These are phyloP conservation scores for Orthosia incerta DNA, from an alignment of 2,888 invertebrate species.

Conservation along the genomic window DNA sequence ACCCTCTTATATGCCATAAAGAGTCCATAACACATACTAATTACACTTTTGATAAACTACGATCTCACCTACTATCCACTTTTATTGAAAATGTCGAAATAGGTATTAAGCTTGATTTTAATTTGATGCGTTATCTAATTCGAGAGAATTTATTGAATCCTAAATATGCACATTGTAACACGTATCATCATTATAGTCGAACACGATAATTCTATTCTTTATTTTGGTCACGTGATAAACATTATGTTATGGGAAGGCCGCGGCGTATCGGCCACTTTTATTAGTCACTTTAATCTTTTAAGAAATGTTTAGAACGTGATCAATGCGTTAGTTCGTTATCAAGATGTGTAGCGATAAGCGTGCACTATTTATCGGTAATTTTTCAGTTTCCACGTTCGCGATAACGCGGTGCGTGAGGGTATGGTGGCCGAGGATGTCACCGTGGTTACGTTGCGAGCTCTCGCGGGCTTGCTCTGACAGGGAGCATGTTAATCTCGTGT, in stretches of 20 bases:
- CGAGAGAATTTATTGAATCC: slow-evolving; percentile 7
- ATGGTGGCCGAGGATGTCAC: slow-evolving; percentile 12
- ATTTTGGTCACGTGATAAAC: slow-evolving; percentile 50
- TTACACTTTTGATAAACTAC: slow-evolving; percentile 1
- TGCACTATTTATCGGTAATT: slow-evolving; percentile 42
- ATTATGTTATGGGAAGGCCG: slow-evolving; percentile 27
- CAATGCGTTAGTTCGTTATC: slow-evolving; percentile 52
- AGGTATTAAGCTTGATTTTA: neutral
- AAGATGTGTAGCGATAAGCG: slow-evolving; percentile 54
- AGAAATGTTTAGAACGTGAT: slow-evolving; percentile 53
- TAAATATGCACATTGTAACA: slow-evolving; percentile 54
- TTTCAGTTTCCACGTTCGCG: slow-evolving; percentile 37
- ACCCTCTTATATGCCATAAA: slow-evolving; percentile 1
- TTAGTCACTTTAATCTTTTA: slow-evolving; percentile 42
- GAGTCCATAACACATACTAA: slow-evolving; percentile 12
- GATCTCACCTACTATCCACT: neutral
- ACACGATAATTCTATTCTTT: slow-evolving; percentile 26
- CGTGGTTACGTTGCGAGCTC: slow-evolving; percentile 44
- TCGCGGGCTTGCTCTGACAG: slow-evolving; percentile 59
- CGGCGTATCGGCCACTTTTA: slow-evolving; percentile 18
- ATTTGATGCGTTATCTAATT: slow-evolving; percentile 10
- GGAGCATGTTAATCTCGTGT: slow-evolving; percentile 84
- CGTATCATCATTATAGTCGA: slow-evolving; percentile 37
- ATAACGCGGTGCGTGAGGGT: slow-evolving; percentile 38
- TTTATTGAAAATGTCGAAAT: neutral